A percentile compares a stretch with the other conserved stretches of the same genome.
Evolutionary conservation across 2,113 vertebrate genomes (phyloP).

Genomic region (Poicephalus meyeri): DNA sequence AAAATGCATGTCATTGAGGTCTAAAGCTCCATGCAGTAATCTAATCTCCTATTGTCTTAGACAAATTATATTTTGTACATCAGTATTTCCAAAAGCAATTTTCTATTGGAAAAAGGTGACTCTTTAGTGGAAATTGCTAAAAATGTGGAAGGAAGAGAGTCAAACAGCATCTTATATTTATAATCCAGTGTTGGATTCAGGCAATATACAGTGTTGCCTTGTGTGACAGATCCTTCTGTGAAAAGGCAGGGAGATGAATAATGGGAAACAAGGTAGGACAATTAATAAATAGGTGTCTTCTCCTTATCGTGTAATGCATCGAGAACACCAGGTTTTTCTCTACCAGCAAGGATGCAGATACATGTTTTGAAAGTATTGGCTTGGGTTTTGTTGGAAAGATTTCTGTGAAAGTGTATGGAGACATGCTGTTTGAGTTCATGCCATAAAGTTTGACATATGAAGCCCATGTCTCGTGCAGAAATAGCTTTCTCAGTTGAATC

Average conservation of each 20-base stretch:
- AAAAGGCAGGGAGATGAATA: background rate
- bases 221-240: background rate
- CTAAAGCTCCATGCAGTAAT: background rate
- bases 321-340: background rate
- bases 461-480: background rate
- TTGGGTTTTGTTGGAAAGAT: background rate
- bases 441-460: background rate
- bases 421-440: fast-evolving
- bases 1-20: background rate
- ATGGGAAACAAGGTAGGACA: background rate
- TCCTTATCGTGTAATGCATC: background rate
- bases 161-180: background rate
- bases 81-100: background rate
- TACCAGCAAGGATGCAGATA: background rate
- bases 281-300: background rate
- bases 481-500: background rate
- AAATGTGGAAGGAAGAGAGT: background rate
- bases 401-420: background rate
- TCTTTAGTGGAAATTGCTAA: background rate
- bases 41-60: background rate
- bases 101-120: background rate
- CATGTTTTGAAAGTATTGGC: background rate
- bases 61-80: background rate
- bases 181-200: background rate
- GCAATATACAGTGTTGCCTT: background rate